Base-by-base conservation (phyloP, 1,140 invertebrate genomes). In the Thaumatotibia leucotreta region DNA sequence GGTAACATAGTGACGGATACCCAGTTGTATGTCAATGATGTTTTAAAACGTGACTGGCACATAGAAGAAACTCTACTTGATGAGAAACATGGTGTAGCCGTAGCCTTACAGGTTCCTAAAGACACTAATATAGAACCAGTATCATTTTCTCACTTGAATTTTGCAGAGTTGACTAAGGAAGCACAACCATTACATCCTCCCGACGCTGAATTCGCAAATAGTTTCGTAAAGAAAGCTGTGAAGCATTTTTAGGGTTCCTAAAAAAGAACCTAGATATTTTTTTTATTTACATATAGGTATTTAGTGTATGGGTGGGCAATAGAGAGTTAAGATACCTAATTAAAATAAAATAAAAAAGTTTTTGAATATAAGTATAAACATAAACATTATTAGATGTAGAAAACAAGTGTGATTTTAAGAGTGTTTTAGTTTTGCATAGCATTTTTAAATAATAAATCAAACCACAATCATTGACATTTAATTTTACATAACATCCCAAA, bases 11-110 rank as follows among this genome's bases (percentile, higher is more conserved):
- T 94, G 22, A 86, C 73, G 2, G 95, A 97, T 80, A 97, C 97
- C 10, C 84, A 86, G 24, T 82, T 99, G 1, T 93, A 92, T 74
- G 83, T 96, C 10, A 92, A 96, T 72, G 94, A 93, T 54, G 69
- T 83, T 32, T 84, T 93, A 61, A 92, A 94, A 72, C 72, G 91
- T 14, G 87, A 93, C 72, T 99, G 97, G 96, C 73, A 88, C 14
- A 99, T 99, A 92, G 95, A 98, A 80, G 98, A 99, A 89, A 95
- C 93, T 35, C 86, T 97, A 66, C 68, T 99, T n/a, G 94, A 97
- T 89, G 85, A 94, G 0, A 86, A 93, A 45, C 97, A 99, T 91
- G 95, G 95, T 86, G 95, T 97, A 24, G 94, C 95, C 50, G 95
- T 98, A 10, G 97, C 97, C 32, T 83, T 94, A 22, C 69, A 84